A percentile compares a stretch with the other conserved stretches of the same genome.
Evolutionary conservation across 1,140 invertebrate genomes (phyloP).

Genomic region (Ooceraea biroi): DNA sequence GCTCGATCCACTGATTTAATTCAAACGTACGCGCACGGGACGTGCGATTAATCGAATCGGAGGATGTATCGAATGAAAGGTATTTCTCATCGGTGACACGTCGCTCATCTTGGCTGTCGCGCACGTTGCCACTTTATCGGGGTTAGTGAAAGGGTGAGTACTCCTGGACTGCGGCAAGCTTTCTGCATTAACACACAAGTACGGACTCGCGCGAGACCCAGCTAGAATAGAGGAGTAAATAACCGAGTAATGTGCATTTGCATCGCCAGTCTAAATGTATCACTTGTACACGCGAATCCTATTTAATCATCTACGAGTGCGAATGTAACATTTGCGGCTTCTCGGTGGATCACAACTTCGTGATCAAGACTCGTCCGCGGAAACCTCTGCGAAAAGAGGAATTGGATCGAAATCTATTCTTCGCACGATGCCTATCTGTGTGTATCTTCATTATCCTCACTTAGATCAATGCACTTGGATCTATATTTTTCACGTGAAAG

Average conservation of each 20-base stretch:
- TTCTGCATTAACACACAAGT: constrained; percentile 65
- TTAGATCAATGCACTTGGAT: neutral
- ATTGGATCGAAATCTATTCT: neutral
- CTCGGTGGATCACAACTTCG: neutral
- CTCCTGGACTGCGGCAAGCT: constrained; percentile 59
- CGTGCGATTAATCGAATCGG: constrained; percentile 27
- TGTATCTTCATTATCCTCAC: too few species aligned
- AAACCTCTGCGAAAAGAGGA: neutral
- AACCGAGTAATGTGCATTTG: constrained; percentile 33
- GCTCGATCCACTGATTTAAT: neutral
- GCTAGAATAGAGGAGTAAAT: constrained; percentile 30
- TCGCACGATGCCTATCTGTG: neutral
- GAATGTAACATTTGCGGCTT: neutral
- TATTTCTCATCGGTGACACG: constrained; percentile 52
- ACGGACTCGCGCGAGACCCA: neutral
- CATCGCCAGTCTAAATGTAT: neutral
- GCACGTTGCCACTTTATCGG: constrained; percentile 55
- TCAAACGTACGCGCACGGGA: neutral
- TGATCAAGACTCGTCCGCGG: neutral
- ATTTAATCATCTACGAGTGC: constrained; percentile 36
- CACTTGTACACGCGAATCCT: neutral
- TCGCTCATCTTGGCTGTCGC: constrained; percentile 36
- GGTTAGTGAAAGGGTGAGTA: neutral
- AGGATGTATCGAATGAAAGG: neutral
- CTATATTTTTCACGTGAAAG: neutral